Evolutionary conservation across 2,113 vertebrate genomes (phyloP).

Genomic region (Gracilinanus agilis): DNA sequence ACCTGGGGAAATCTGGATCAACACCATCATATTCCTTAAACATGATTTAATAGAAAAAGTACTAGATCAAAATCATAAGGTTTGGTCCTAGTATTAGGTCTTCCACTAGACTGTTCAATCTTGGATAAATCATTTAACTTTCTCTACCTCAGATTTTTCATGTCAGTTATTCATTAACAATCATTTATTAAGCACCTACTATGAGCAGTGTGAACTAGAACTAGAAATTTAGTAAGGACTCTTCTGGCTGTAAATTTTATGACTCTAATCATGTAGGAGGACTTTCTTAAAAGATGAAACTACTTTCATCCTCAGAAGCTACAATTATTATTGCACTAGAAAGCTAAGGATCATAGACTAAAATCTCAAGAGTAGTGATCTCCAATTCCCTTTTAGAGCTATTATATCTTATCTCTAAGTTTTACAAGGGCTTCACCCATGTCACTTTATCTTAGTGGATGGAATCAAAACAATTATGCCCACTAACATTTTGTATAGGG

Average conservation of each 20-base stretch:
- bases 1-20: constrained; percentile 44
- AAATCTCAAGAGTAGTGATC: constrained; percentile 69
- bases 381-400: constrained; percentile 64
- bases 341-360: constrained; percentile 52
- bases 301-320: constrained; percentile 18
- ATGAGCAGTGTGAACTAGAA: not conserved
- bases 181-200: not conserved
- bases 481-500: constrained; percentile 62
- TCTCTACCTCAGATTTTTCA: not conserved
- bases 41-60: not conserved
- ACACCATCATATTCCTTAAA: constrained; percentile 52
- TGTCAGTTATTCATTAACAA: not conserved
- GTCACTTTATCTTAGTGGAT: constrained; percentile 76
- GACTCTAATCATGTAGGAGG: not conserved
- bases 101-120: not conserved
- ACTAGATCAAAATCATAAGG: not conserved
- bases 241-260: not conserved
- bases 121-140: not conserved
- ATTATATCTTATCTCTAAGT: constrained; percentile 60
- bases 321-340: constrained; percentile 31
- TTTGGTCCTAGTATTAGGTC: not conserved
- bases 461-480: constrained; percentile 64
- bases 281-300: not conserved
- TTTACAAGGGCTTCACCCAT: constrained; percentile 72
- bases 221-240: not conserved